Conservation (phyloP, 2,888 invertebrate genomes). For the Platynereis dumerilii region DNA sequence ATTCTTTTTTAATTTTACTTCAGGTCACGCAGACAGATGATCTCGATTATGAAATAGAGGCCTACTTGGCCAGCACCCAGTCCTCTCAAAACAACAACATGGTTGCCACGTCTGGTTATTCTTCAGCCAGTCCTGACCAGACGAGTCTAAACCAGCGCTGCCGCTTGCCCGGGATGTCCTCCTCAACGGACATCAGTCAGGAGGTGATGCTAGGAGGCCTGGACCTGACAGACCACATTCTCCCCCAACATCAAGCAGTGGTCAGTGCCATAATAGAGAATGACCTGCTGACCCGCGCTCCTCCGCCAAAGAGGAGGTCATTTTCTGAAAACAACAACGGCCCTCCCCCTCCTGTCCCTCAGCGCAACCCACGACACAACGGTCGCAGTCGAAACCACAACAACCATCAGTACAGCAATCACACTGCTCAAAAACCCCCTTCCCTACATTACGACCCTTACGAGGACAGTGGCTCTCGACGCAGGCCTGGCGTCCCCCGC, state of each 20-base stretch:
- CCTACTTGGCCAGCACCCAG: neutral
- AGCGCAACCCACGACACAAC: neutral
- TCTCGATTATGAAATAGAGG: neutral
- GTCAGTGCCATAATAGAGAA: slow-evolving; percentile 20
- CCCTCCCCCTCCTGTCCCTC: neutral
- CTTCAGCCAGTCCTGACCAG: neutral
- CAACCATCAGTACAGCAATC: slow-evolving; percentile 22
- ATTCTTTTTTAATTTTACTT: neutral
- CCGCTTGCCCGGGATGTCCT: neutral
- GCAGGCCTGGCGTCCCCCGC: neutral
- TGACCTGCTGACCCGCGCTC: neutral
- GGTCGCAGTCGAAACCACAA: neutral
- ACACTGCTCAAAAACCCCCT: neutral
- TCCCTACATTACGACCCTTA: neutral
- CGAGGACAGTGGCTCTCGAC: neutral
- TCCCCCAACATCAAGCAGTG: neutral
- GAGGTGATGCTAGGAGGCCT: neutral
- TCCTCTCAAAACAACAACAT: slow-evolving; percentile 1
- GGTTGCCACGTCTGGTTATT: neutral
- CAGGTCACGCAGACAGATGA: slow-evolving; percentile 7
- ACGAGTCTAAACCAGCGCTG: neutral
- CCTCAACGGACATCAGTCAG: neutral
- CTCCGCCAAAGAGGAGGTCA: neutral
- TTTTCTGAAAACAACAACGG: neutral
- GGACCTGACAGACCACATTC: neutral